Percentiles rank a stretch among this genome's conserved stretches.
Conservation (phyloP, 2,797 vertebrate genomes). For the Galaxias olidus region DNA sequence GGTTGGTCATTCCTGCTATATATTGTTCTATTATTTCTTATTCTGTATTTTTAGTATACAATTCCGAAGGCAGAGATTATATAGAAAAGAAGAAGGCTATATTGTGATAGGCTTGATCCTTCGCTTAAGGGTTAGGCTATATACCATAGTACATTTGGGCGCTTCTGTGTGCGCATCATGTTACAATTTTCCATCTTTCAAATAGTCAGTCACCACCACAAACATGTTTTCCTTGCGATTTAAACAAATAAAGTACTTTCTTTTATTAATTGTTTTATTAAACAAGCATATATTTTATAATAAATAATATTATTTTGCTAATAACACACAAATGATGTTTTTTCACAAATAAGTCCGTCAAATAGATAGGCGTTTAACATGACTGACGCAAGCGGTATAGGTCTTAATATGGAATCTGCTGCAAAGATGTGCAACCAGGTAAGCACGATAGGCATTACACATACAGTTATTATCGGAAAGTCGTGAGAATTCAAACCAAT, state of each 20-base stretch:
- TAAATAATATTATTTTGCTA: slow-evolving; percentile 44
- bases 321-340: slow-evolving; percentile 46
- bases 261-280: slow-evolving; percentile 65
- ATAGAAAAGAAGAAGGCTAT: too few relatives aligned
- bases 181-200: background rate
- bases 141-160: too few relatives aligned
- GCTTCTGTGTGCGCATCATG: too few relatives aligned
- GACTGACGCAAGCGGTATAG: slow-evolving; percentile 26
- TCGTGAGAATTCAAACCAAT: slow-evolving; percentile 41
- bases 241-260: slow-evolving; percentile 36
- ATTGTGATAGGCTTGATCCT: too few relatives aligned
- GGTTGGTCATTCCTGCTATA: background rate
- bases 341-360: slow-evolving; percentile 40
- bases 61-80: too few relatives aligned
- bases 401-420: slow-evolving; percentile 10
- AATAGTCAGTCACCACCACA: slow-evolving; percentile 19
- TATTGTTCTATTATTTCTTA: background rate
- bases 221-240: slow-evolving; percentile 29
- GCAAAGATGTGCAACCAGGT: slow-evolving; percentile 21
- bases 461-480: slow-evolving; percentile 27
- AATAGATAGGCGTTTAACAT: slow-evolving; percentile 21
- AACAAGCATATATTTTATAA: slow-evolving; percentile 72
- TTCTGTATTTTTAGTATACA: too few relatives aligned
- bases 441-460: slow-evolving; percentile 24
- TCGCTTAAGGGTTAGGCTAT: too few relatives aligned